These are phyloP conservation scores for Hirtodrosophila duncani DNA, from an alignment of 2,888 invertebrate species.

Conservation along the genomic window DNA sequence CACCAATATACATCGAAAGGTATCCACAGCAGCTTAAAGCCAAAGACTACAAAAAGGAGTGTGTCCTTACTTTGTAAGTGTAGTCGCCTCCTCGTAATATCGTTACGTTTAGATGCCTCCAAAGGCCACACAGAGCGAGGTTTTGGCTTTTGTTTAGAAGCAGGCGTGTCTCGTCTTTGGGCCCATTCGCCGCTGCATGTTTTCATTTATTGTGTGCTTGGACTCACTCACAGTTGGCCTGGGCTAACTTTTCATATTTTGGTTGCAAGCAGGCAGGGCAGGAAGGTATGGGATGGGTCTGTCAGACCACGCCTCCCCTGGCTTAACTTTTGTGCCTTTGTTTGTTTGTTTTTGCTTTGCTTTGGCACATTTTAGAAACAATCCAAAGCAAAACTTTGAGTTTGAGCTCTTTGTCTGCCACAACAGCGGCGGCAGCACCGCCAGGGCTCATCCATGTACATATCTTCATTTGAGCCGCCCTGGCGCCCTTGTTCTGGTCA, in stretches of 20 bases:
- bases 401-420: slow-evolving; percentile 63
- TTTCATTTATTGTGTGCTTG: slow-evolving; percentile 45
- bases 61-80: too few relatives aligned
- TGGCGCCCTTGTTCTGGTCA: slow-evolving; percentile 4
- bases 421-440: too few relatives aligned
- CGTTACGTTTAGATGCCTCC: too few relatives aligned
- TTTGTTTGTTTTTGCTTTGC: slow-evolving; percentile 62
- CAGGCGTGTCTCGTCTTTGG: slow-evolving; percentile 53
- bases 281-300: too few relatives aligned
- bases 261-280: too few relatives aligned
- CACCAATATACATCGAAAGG: too few relatives aligned
- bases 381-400: slow-evolving; percentile 67
- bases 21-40: too few relatives aligned
- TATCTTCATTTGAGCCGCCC: slow-evolving; percentile 44
- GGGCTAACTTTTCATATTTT: slow-evolving; percentile 18
- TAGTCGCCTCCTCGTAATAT: too few relatives aligned
- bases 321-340: slow-evolving; percentile 24
- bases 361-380: slow-evolving; percentile 68
- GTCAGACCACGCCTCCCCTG: background rate
- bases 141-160: too few relatives aligned
- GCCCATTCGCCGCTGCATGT: slow-evolving; percentile 56
- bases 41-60: too few relatives aligned
- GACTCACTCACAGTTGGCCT: slow-evolving; percentile 4
- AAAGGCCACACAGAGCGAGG: too few relatives aligned
- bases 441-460: slow-evolving; percentile 24